Evolutionary conservation across 2,797 vertebrate species (phyloP), one percentile per base, ranked within the genome.

Genomic region (Jordanella pulchra): DNA sequence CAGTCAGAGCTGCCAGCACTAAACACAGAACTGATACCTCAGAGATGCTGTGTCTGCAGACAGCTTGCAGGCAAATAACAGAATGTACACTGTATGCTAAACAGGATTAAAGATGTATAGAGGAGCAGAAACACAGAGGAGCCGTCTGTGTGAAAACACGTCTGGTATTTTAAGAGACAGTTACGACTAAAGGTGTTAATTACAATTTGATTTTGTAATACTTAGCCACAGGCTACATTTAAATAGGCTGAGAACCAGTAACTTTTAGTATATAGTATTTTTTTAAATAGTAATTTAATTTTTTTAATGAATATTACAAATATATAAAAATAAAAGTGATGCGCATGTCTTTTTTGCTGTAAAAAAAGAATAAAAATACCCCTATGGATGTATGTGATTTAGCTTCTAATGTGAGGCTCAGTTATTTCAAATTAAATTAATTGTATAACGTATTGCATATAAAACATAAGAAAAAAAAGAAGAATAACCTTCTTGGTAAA

Each of bases 111-210:
- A 81, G 82, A 88, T 78, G 25, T 73, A 76, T 67, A 71, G 68
- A 51, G 76, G 75, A 69, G 75, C 84, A 85, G 75, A 83, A 79
- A 74, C 60, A 55, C 17, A 45, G 65, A 80, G 74, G 72, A 64
- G 39, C 54, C 27, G 27, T 71, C 70, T 81, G 78, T 2, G 64
- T 53, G 55, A 73, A 75, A 73, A 73, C 44, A 75, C 68, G 71
- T 71, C 79, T 67, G 79, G 7, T 28, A 25, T 76, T 72, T 64
- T 78, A 47, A 44, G 66, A 70, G 66, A 70, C 67, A 82, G 81
- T 79, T 88, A 81, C 81, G 77, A 77, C 67, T 30, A 25, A 83
- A 79, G 72, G 76, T 72, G 72, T 71, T 83, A 76, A 89, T 74
- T 71, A 79, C 74, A n/a, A 28, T 83, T 66, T 72, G 72, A 84